Evolutionary conservation across 2,797 vertebrate genomes (phyloP).

Genomic region (Malurus leucopterus): DNA sequence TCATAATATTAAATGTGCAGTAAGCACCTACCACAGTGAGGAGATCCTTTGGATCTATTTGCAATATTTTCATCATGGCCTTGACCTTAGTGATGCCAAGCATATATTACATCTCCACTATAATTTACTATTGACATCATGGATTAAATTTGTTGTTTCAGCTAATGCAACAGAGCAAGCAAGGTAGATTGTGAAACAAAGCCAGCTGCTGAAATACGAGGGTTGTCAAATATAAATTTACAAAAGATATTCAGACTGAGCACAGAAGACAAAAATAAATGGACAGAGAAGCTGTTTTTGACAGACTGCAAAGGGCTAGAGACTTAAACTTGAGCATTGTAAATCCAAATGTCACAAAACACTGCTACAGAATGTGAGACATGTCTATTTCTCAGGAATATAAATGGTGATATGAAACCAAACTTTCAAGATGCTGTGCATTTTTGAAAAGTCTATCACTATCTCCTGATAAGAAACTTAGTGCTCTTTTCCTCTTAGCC

Average conservation of each 20-base stretch:
- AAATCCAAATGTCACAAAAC: constrained; percentile 79
- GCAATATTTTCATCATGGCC: constrained; percentile 63
- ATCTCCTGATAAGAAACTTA: constrained; percentile 52
- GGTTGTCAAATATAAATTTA: constrained; percentile 82
- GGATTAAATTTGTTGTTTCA: constrained; percentile 82
- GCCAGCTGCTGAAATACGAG: constrained; percentile 79
- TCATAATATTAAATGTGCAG: constrained; percentile 57
- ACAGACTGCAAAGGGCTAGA: constrained; percentile 79
- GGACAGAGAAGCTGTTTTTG: constrained; percentile 77
- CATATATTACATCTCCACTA: constrained; percentile 71
- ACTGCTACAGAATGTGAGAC: constrained; percentile 71
- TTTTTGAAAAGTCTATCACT: constrained; percentile 68
- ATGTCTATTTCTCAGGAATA: constrained; percentile 79
- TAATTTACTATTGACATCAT: constrained; percentile 81
- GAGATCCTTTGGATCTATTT: constrained; percentile 64
- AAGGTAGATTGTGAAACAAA: constrained; percentile 77
- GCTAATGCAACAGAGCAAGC: constrained; percentile 78
- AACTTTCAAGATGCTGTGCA: constrained; percentile 67
- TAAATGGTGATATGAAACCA: constrained; percentile 73
- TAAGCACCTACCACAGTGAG: constrained; percentile 20
- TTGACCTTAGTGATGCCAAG: constrained; percentile 75
- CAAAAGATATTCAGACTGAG: constrained; percentile 81
- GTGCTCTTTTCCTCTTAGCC: constrained; percentile 28
- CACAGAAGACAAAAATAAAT: constrained; percentile 81
- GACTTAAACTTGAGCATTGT: constrained; percentile 79